phyloP scores from a whole-genome alignment of 2,888 invertebrate species.

The Abrostola tripartita region DNA sequence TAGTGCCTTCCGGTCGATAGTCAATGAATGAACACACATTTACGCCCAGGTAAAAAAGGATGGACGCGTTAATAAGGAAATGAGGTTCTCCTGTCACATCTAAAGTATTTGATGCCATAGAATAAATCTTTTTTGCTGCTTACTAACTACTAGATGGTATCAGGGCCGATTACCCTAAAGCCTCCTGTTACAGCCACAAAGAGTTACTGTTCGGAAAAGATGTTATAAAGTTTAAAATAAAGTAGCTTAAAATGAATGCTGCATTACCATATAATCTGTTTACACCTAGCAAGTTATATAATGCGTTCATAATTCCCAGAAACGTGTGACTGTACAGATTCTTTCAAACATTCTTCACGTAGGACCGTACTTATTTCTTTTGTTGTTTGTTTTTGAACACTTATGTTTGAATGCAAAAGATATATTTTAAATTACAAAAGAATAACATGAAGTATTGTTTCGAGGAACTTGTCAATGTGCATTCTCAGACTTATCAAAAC shows the following conservation, averaged over 20 bases:
- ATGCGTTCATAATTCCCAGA: conserved; percentile 36
- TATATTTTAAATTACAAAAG: conserved; percentile 14
- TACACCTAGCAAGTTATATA: conserved; percentile 17
- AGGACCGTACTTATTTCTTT: conserved; percentile 5
- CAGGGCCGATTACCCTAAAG: too few species aligned
- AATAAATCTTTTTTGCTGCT: too few species aligned
- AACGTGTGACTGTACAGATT: conserved; percentile 15
- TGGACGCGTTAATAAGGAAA: too few species aligned
- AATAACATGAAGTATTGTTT: conserved; percentile 12
- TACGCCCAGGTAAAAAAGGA: conserved; percentile 10
- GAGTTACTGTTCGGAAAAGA: too few species aligned
- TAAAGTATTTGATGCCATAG: too few species aligned
- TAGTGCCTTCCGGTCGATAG: conserved; percentile 7
- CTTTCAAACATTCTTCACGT: conserved; percentile 38
- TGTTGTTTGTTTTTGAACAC: conserved; percentile 21
- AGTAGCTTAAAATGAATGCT: too few species aligned
- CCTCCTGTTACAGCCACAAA: too few species aligned
- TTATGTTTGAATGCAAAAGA: conserved; percentile 13
- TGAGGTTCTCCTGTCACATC: too few species aligned
- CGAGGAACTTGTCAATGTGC: conserved; percentile 15
- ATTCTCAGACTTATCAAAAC: conserved; percentile 10
- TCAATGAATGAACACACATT: conserved; percentile 3
- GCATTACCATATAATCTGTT: too few species aligned
- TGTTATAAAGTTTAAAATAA: too few species aligned
- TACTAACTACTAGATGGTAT: too few species aligned